Evolutionary conservation across 2,113 vertebrate genomes (phyloP).

Genomic region (Emberiza fucata): DNA sequence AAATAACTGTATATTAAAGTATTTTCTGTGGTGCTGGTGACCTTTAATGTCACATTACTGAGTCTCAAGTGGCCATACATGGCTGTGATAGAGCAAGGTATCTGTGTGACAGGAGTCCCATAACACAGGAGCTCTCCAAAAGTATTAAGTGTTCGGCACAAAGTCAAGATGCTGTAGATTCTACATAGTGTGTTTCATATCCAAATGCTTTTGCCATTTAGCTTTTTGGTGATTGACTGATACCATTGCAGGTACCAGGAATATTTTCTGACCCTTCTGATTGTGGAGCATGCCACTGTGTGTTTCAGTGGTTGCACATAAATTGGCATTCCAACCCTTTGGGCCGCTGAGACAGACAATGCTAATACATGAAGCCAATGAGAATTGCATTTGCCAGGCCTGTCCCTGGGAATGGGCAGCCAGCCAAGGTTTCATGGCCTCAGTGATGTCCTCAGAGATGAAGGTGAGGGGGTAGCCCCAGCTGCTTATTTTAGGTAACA

Average conservation of each 20-base stretch:
- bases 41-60: not conserved
- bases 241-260: not conserved
- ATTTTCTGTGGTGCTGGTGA: not conserved
- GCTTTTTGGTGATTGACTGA: not conserved
- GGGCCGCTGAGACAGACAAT: not conserved
- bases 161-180: not conserved
- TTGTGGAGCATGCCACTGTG: not conserved
- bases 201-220: not conserved
- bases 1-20: not conserved
- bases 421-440: not conserved
- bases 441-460: not conserved
- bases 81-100: not conserved
- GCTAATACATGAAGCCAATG: not conserved
- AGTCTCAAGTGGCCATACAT: not conserved
- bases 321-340: not conserved
- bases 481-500: not conserved
- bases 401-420: not conserved
- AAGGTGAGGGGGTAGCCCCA: not conserved
- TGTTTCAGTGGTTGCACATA: not conserved
- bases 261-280: not conserved
- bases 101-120: not conserved
- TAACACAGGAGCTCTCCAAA: not conserved
- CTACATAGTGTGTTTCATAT: fast-evolving
- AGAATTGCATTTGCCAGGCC: not conserved
- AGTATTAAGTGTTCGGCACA: not conserved